These are phyloP conservation scores for Struthio camelus DNA, from an alignment of 2,113 vertebrate genomes.

Conservation along the genomic window DNA sequence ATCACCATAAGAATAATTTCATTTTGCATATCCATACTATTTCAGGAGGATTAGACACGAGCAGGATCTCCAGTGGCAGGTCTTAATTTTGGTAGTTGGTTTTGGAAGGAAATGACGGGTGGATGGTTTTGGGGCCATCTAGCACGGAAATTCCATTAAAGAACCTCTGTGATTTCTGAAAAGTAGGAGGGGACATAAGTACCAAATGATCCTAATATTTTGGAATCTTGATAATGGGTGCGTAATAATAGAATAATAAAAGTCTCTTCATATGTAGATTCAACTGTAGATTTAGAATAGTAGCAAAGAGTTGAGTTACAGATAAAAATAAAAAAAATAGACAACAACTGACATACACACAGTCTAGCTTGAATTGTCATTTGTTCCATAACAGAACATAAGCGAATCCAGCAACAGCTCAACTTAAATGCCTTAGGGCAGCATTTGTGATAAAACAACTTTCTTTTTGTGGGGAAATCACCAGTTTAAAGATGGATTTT, in stretches of 20 bases:
- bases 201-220: neutral
- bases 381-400: neutral
- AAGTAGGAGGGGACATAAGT: neutral
- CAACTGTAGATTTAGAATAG: neutral
- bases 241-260: neutral
- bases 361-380: neutral
- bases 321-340: neutral
- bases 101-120: neutral
- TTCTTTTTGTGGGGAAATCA: neutral
- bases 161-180: neutral
- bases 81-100: neutral
- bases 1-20: neutral
- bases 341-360: fast-evolving
- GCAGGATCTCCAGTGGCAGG: fast-evolving
- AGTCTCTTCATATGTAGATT: neutral
- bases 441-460: neutral
- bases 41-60: neutral
- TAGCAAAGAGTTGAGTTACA: neutral
- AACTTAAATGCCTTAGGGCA: neutral
- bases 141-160: neutral
- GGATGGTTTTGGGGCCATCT: neutral
- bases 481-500: neutral
- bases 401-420: neutral
- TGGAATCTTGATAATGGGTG: neutral
- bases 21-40: neutral